A percentile compares a stretch with the other conserved stretches of the same genome.
Conservation (phyloP, 2,113 vertebrate genomes). For the Gracilinanus agilis region DNA sequence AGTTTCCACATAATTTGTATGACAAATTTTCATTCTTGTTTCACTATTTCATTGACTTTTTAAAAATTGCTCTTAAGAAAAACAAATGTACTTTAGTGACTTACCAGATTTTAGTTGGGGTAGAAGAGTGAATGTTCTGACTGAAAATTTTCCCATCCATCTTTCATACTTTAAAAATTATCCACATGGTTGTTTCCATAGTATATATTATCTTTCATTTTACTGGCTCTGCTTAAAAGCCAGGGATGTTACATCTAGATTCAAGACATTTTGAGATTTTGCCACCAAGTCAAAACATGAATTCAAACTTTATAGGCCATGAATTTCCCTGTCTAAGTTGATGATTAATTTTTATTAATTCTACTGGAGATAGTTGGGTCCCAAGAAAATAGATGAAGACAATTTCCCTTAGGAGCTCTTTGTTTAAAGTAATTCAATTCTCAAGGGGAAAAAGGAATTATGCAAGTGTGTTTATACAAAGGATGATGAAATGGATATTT, state of each 20-base stretch:
- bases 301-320: not conserved
- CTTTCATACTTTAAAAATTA: not conserved
- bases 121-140: not conserved
- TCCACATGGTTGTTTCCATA: not conserved
- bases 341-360: not conserved
- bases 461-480: not conserved
- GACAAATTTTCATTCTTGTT: not conserved
- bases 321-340: not conserved
- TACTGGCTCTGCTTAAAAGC: not conserved
- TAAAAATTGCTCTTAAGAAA: not conserved
- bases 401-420: not conserved
- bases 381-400: not conserved
- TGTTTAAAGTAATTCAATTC: not conserved
- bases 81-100: not conserved
- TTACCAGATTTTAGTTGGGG: not conserved
- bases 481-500: not conserved
- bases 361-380: not conserved
- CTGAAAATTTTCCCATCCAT: not conserved
- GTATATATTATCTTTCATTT: not conserved
- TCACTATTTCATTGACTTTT: not conserved
- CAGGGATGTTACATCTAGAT: not conserved
- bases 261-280: not conserved
- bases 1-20: not conserved
- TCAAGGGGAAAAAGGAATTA: not conserved
- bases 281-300: not conserved